Evolutionary conservation across 2,113 vertebrate species (phyloP), one percentile per base, ranked within the genome.

Genomic region (Tragelaphus strepsiceros): DNA sequence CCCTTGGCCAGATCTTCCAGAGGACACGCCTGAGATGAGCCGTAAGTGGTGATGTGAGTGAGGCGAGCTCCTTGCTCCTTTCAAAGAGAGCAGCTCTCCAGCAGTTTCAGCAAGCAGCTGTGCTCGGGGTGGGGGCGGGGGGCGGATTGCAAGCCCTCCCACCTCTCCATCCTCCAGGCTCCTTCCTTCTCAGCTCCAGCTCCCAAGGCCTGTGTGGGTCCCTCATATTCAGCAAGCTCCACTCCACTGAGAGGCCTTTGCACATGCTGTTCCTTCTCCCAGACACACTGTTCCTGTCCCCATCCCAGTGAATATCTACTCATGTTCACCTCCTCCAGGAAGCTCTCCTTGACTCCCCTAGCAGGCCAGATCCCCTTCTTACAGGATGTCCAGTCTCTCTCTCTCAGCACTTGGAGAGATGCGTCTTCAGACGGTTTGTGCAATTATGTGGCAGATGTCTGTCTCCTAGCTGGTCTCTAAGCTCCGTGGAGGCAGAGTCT

Each of bases 371-470:
- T 35, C 12, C 49, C 28, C 19, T 82, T 54, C 30, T 82, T 54
- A 54, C 22, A 54, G 30, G 49, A 54, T 54, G 30, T n/a, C 19
- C 32, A 54, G 6, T 54, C 43, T 56, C 13, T 35, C n/a, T 35
- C 51, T 59, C 64, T 19, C 6, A 51, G 81, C 74, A 3, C 7
- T 35, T 19, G 7, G 28, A 28, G 35, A 56, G 8, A 15, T 17
- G 21, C 1, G 2, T 26, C 35, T 43, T 15, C 19, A 4, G 10
- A 16, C 1, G 0, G 5, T 59, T 39, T 16, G 5, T 11, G 16
- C 28, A 35, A 2, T 28, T 4, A 14, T 2, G 5, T 30, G 64
- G 19, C 78, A 6, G 28, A 14, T 5, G 9, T 24, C 39, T 3
- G 28, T 51, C 53, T 84, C 16, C 56, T 22, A 6, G 0, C 64